These are phyloP conservation scores for Ceratina australensis DNA, from an alignment of 1,140 invertebrate species.

Conservation along the genomic window DNA sequence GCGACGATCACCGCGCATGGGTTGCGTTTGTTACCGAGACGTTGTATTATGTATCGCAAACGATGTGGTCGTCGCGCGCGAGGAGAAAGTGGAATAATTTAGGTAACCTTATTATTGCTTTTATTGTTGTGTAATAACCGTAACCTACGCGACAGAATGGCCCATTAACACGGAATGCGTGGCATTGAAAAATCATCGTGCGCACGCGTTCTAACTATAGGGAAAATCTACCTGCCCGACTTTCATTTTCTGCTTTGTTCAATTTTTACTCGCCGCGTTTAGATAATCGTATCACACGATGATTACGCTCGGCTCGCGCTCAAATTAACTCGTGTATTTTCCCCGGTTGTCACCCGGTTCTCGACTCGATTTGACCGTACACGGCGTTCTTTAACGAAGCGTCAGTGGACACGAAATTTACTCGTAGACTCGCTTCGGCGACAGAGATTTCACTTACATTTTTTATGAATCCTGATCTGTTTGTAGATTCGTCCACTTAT, in stretches of 20 bases:
- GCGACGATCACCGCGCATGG: not conserved
- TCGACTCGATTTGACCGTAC: not conserved
- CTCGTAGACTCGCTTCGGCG: no score
- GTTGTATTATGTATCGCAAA: conserved; percentile 6
- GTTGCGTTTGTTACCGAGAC: conserved; percentile 5
- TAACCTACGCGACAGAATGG: conserved; percentile 40
- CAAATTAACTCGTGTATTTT: conserved; percentile 25
- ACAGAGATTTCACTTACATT: no score
- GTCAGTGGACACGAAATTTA: not conserved
- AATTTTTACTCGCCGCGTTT: not conserved
- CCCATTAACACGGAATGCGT: conserved; percentile 33
- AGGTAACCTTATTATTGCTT: conserved; percentile 64
- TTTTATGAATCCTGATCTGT: not conserved
- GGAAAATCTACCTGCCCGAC: conserved; percentile 33
- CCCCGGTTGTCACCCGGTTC: not conserved
- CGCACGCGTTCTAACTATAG: conserved; percentile 28
- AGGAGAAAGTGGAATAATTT: conserved; percentile 65
- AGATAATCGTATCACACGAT: not conserved
- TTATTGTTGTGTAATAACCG: conserved; percentile 63
- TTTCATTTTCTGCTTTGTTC: not conserved
- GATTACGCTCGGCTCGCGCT: not conserved
- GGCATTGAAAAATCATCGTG: conserved; percentile 62
- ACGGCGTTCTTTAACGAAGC: not conserved
- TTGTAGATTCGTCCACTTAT: not conserved
- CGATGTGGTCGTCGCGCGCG: not conserved